Evolutionary conservation across 2,113 vertebrate species (phyloP), one percentile per base, ranked within the genome.

Genomic region (Aptenodytes patagonicus): DNA sequence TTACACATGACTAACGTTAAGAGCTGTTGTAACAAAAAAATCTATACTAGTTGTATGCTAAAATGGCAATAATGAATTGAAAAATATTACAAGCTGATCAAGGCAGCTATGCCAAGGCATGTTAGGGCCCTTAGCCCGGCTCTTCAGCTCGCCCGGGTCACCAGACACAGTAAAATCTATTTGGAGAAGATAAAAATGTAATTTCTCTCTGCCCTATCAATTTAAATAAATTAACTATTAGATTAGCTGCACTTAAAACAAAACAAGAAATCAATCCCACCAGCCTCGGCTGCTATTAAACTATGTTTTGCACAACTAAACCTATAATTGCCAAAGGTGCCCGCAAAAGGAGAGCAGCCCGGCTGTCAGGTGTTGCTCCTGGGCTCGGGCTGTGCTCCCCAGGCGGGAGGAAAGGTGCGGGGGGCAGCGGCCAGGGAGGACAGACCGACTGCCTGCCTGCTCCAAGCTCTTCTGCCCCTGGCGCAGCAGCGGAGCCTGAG

Each of bases 171-270:
- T 0, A 0, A 62, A 52, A 58, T 94, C 92, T 77, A 42, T 52
- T 64, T 5, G 2, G 79, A 73, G 85, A 26, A 91, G 34, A 77
- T 75, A 60, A 77, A 84, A 93, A 87, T 22, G 19, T n/a, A 32
- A 34, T 51, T 66, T 58, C 64, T 80, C 73, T 71, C 84, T 89
- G 87, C 79, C 76, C 92, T 85, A 54, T 84, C 90, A 85, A 83
- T 95, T 97, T 97, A 95, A 94, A 90, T 97, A 95, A 97, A 95
- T 96, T 90, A 97, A 87, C 95, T 94, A 57, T 95, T 68, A 87
- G 92, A 97, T 98, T 90, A 98, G 90, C 93, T 89, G 91, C 83
- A 94, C 89, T 96, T 79, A 87, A 90, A 95, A 89, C 95, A 93
- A 94, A 97, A 83, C 87, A 91, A 96, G 92, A 95, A 95, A 89